phyloP scores from a whole-genome alignment of 2,113 vertebrate genomes.

The Aegithalos caudatus region DNA sequence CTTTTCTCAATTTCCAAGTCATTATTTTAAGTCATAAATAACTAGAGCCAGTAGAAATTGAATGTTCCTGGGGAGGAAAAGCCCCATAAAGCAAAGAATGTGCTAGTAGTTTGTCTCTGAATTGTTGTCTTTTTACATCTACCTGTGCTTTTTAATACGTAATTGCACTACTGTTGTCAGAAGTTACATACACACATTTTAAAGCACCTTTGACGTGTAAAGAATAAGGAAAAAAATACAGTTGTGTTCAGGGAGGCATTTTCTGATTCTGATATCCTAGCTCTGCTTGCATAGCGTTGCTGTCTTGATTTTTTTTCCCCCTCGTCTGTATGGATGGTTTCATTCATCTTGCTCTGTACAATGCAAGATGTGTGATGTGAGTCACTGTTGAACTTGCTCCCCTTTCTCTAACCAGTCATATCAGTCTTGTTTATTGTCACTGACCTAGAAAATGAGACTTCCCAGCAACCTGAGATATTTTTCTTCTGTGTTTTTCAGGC shows the following conservation, averaged over 20 bases:
- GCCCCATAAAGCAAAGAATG: not conserved
- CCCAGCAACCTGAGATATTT: not conserved
- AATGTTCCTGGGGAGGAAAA: not conserved
- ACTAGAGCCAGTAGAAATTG: not conserved
- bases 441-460: not conserved
- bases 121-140: not conserved
- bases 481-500: not conserved
- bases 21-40: not conserved
- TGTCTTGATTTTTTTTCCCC: not conserved
- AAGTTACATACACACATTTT: not conserved
- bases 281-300: not conserved
- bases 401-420: not conserved
- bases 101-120: not conserved
- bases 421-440: conserved; percentile 1
- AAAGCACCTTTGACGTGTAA: not conserved
- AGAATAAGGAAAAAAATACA: not conserved
- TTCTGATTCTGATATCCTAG: not conserved
- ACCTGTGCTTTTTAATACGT: not conserved
- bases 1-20: not conserved
- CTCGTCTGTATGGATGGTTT: not conserved
- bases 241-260: not conserved
- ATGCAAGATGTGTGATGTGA: not conserved
- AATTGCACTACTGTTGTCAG: not conserved
- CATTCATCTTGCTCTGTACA: not conserved
- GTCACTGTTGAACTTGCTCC: not conserved